Percentiles rank a stretch among this genome's conserved stretches.
Evolutionary conservation across 2,888 invertebrate species (phyloP).

Genomic region (Encarsia formosa): DNA sequence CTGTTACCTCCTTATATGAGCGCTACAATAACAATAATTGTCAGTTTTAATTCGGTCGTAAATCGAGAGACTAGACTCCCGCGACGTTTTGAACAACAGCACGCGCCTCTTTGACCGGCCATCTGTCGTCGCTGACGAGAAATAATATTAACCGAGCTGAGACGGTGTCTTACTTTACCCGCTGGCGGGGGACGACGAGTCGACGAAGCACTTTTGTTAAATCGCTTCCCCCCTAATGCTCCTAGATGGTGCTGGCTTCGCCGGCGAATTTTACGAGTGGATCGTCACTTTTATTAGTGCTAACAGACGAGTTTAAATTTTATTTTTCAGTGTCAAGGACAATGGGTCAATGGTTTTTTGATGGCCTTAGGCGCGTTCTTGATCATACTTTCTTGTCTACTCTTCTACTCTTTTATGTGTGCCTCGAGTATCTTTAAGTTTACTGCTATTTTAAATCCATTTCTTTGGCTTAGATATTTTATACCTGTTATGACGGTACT

Average conservation of each 20-base stretch:
- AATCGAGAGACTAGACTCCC: constrained; percentile 34
- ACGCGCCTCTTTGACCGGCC: constrained; percentile 30
- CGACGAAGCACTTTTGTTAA: constrained; percentile 14
- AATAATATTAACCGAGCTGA: too few species aligned
- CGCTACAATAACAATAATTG: constrained; percentile 51
- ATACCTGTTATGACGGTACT: too few species aligned
- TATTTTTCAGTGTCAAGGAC: too few species aligned
- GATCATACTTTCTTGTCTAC: too few species aligned
- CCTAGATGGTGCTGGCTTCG: constrained; percentile 37
- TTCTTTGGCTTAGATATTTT: too few species aligned
- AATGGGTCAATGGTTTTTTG: too few species aligned
- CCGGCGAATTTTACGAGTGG: not conserved
- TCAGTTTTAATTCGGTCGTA: constrained; percentile 50
- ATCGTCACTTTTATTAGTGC: constrained; percentile 2
- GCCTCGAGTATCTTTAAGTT: too few species aligned
- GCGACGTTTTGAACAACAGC: not conserved
- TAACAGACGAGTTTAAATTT: constrained; percentile 11
- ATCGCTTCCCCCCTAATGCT: constrained; percentile 21
- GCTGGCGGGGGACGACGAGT: too few species aligned
- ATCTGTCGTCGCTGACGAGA: constrained; percentile 40
- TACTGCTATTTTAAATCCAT: too few species aligned
- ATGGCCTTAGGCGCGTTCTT: too few species aligned
- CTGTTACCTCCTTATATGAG: constrained; percentile 52
- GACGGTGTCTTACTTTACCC: too few species aligned
- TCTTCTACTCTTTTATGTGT: too few species aligned